Percentiles rank a stretch among this genome's conserved stretches.
phyloP scores from a whole-genome alignment of 2,113 vertebrate species.

The Leptobrachium leishanense region DNA sequence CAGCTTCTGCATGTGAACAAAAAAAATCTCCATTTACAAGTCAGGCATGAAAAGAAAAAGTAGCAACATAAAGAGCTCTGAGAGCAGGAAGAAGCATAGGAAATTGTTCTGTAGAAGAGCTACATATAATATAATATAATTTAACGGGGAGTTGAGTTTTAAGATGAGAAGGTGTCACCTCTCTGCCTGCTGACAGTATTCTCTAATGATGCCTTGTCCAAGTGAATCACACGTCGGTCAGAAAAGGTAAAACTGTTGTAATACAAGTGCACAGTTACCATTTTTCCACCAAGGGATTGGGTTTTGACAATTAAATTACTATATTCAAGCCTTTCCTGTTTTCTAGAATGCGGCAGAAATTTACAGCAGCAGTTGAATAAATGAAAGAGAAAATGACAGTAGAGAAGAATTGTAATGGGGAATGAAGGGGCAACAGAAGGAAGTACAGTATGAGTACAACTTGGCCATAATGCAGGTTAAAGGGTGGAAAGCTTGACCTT shows the following conservation, averaged over 20 bases:
- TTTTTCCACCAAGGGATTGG: slow-evolving; percentile 60
- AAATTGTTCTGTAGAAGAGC: slow-evolving; percentile 36
- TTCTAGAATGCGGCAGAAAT: slow-evolving; percentile 53
- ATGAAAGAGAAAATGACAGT: slow-evolving; percentile 41
- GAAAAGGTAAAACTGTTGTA: slow-evolving; percentile 20
- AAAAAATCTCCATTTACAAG: slow-evolving; percentile 28
- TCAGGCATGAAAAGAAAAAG: slow-evolving; percentile 21
- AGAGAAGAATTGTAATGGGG: background rate
- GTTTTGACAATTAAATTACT: slow-evolving; percentile 59
- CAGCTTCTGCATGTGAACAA: slow-evolving; percentile 8
- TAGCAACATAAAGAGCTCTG: slow-evolving; percentile 15
- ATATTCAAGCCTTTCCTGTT: slow-evolving; percentile 65
- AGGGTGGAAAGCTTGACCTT: too few relatives aligned
- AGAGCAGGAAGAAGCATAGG: slow-evolving; percentile 13
- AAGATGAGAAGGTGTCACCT: slow-evolving; percentile 52
- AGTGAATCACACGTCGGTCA: slow-evolving; percentile 56
- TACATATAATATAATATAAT: slow-evolving; percentile 45
- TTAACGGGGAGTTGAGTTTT: slow-evolving; percentile 39
- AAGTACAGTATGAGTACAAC: too few relatives aligned
- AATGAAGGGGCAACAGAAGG: background rate
- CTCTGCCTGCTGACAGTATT: slow-evolving; percentile 45
- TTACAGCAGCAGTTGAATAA: slow-evolving; percentile 42
- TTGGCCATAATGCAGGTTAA: too few relatives aligned
- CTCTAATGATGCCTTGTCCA: slow-evolving; percentile 49
- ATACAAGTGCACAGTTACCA: slow-evolving; percentile 32